These are phyloP conservation scores for Magallana angulata DNA, from an alignment of 1,140 invertebrate genomes.

Conservation along the genomic window DNA sequence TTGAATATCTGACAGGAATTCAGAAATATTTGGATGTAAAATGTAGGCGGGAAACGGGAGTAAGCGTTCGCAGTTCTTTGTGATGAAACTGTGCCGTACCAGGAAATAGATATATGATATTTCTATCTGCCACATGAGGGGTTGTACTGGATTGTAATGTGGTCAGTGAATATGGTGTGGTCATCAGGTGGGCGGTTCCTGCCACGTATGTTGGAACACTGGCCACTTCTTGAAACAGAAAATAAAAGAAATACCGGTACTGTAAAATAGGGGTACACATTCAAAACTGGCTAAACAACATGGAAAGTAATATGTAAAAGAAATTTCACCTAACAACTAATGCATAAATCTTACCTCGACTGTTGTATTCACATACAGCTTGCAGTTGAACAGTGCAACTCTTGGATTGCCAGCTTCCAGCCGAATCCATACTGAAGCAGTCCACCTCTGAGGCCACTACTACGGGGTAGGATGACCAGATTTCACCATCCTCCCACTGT, in stretches of 20 bases:
- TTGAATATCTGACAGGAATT: too few species aligned
- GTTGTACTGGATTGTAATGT: neutral
- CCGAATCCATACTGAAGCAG: constrained; percentile 42
- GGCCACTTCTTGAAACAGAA: constrained; percentile 40
- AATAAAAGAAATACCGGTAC: neutral
- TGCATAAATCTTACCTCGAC: constrained; percentile 8
- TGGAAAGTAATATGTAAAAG: neutral
- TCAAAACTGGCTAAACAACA: neutral
- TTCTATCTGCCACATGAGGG: constrained; percentile 42
- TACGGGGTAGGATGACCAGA: constrained; percentile 38
- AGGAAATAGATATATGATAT: neutral
- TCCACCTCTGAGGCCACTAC: constrained; percentile 17
- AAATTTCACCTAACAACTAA: neutral
- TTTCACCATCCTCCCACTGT: constrained; percentile 47
- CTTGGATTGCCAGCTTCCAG: constrained; percentile 38
- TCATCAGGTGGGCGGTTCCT: constrained; percentile 40
- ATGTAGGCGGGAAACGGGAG: too few species aligned
- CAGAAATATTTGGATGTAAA: too few species aligned
- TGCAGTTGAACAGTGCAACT: constrained; percentile 31
- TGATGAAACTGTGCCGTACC: neutral
- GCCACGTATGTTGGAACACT: constrained; percentile 49
- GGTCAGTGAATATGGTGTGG: constrained; percentile 17
- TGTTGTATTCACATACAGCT: constrained; percentile 52
- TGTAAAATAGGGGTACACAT: neutral
- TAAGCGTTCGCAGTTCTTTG: too few species aligned